phyloP scores from a whole-genome alignment of 64 coral and sea anemone species.

The Actinia tenebrosa region DNA sequence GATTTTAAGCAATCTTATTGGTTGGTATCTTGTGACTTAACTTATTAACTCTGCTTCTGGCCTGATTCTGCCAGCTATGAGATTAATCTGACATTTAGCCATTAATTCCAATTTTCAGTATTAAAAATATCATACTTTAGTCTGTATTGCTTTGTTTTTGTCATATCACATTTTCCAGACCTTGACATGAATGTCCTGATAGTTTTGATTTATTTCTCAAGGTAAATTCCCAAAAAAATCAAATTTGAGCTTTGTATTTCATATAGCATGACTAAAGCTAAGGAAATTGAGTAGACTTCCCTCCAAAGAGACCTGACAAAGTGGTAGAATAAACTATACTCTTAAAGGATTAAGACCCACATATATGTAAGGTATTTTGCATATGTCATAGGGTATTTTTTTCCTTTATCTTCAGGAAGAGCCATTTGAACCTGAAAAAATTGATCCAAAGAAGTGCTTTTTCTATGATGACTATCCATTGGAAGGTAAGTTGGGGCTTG shows the following conservation, averaged over 20 bases:
- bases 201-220: background rate
- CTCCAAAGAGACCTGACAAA: background rate
- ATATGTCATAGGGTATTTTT: conserved; percentile 8
- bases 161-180: background rate
- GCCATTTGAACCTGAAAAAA: conserved; percentile 40
- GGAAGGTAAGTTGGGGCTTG: conserved; percentile 37
- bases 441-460: conserved; percentile 29
- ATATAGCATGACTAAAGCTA: background rate
- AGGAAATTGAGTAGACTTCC: background rate
- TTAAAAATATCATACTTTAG: conserved; percentile 1
- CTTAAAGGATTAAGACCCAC: conserved; percentile 6
- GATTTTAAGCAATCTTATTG: background rate
- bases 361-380: conserved; percentile 7
- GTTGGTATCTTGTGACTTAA: background rate
- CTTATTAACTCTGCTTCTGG: background rate
- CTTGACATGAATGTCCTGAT: background rate
- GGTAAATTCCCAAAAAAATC: background rate
- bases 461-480: conserved; percentile 63
- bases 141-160: background rate
- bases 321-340: background rate
- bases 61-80: background rate
- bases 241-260: background rate
- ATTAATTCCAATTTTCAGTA: conserved; percentile 9
- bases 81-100: conserved; percentile 5
- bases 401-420: conserved; percentile 37